Evolutionary conservation across 2,888 invertebrate genomes (phyloP), one percentile per base, ranked within the genome.

Genomic region (Macaria notata): DNA sequence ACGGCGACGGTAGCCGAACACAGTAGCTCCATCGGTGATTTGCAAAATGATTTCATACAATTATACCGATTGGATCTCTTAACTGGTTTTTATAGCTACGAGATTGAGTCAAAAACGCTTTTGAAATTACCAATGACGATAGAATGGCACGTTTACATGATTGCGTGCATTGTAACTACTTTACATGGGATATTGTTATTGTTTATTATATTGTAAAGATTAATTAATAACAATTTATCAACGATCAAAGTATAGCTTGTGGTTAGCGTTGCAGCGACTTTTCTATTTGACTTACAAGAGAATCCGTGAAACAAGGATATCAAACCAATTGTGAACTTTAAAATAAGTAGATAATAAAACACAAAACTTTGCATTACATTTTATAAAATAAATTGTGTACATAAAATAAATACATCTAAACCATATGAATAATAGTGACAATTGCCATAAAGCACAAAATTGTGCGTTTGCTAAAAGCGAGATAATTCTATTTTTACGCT

Each of bases 1-100:
- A 89, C 89, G 88, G 89, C 84, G 74, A 75, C 88, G 78, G 88
- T 88, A 88, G 89, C 87, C 60, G 52, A 49, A 33, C 54, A 59
- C 62, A 58, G 62, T 59, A 63, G 63, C 63, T 56, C 52, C 50
- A 61, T 61, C 62, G 66, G 68, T 69, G 68, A 71, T 71, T 68
- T 68, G 71, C 67, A 66, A 71, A 69, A 68, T 71, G 68, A 69
- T 69, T 71, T 69, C 64, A 71, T 68, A 67, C 67, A 64, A 67
- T 69, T 69, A 69, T 62, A 63, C 60, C 60, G 68, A 71, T 68
- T 68, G 69, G 68, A 69, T 68, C 68, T 67, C 56, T 55, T 65
- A 67, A 65, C 67, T 63, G 63, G 62, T 65, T 67, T 66, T 67
- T 65, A 65, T 63, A 67, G 66, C 61, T 57, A 51, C 59, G 46